A percentile compares a stretch with the other conserved stretches of the same genome.
phyloP scores from a whole-genome alignment of 2,797 vertebrate species.

The Lepilemur ruficaudatus region DNA sequence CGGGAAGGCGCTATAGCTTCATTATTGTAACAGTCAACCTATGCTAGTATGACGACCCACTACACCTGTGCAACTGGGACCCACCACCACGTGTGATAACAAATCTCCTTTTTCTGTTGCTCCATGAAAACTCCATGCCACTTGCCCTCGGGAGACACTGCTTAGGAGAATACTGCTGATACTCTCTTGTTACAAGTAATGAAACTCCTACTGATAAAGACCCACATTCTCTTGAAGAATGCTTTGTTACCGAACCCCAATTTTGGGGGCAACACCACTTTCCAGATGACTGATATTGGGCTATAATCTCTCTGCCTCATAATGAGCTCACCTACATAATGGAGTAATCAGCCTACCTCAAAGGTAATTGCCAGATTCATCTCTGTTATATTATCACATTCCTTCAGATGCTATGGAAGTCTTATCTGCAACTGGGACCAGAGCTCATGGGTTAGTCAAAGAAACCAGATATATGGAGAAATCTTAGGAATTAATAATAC shows the following conservation, averaged over 20 bases:
- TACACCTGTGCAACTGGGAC: background rate
- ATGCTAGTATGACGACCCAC: background rate
- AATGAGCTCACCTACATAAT: background rate
- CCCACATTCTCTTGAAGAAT: too few relatives aligned
- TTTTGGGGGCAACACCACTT: background rate
- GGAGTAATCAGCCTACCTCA: background rate
- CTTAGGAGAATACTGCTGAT: too few relatives aligned
- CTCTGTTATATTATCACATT: background rate
- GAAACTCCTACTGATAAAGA: too few relatives aligned
- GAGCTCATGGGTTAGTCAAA: background rate
- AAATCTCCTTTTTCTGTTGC: background rate
- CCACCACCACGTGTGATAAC: background rate
- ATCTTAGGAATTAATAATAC: background rate
- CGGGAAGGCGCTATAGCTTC: background rate
- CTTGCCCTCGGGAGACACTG: too few relatives aligned
- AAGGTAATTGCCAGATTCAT: background rate
- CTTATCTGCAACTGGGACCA: background rate
- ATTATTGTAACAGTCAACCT: background rate
- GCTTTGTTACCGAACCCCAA: too few relatives aligned
- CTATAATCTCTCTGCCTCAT: background rate
- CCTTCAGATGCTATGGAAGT: background rate
- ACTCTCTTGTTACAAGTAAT: too few relatives aligned
- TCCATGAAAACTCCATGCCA: background rate
- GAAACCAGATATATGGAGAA: background rate
- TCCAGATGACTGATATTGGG: background rate